Percentiles rank a stretch among this genome's conserved stretches.
Evolutionary conservation across 2,797 vertebrate species (phyloP).

Genomic region (Mus spretus): DNA sequence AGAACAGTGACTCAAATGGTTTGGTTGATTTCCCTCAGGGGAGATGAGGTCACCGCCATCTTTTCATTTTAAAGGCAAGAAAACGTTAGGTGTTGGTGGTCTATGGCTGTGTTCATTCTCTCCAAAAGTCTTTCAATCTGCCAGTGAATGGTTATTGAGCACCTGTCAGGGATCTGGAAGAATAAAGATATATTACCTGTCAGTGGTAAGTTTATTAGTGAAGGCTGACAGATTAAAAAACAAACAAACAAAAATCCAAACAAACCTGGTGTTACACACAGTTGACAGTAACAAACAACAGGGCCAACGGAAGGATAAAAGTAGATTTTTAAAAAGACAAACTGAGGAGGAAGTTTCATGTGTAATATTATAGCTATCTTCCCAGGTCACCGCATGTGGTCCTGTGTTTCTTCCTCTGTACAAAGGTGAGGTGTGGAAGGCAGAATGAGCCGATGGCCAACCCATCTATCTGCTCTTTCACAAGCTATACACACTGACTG

Average conservation of each 20-base stretch:
- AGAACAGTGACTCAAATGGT: background rate
- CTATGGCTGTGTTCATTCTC: background rate
- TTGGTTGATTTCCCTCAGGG: background rate
- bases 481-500: background rate
- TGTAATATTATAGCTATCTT: background rate
- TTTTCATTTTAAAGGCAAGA: background rate
- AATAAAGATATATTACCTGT: background rate
- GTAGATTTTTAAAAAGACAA: background rate
- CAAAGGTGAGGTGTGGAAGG: background rate
- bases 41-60: background rate
- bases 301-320: background rate
- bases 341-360: background rate
- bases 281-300: background rate
- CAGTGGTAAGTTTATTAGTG: slow-evolving; percentile 10
- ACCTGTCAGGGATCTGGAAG: background rate
- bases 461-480: background rate
- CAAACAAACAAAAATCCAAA: background rate
- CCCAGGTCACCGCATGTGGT: background rate
- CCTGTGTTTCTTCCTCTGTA: background rate
- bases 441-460: accelerated
- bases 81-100: background rate
- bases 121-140: background rate
- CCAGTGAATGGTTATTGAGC: background rate
- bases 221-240: background rate
- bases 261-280: background rate